Evolutionary conservation across 92 coral and sea anemone species (phyloP), one percentile per base, ranked within the genome.

Genomic region (Paramuricea clavata): DNA sequence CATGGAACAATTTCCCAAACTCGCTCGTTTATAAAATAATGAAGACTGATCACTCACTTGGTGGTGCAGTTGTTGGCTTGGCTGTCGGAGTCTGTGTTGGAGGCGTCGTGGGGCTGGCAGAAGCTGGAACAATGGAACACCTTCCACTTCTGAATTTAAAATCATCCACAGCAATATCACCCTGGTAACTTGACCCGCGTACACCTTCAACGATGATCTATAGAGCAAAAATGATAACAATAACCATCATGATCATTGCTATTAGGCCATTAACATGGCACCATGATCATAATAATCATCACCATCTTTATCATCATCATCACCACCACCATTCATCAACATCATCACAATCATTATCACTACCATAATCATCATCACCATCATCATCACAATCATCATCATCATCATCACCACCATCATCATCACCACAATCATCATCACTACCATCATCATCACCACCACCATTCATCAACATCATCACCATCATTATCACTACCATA

Each of bases 81-180:
- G 94, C 80, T 23, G 87, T 57, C 7, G 93, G 79, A 1, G 90
- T 83, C 41, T 77, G 35, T 15, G 98, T 90, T 19, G 92, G 87
- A 12, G 92, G 91, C 11, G 74, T 86, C 26, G 78, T 75, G 34
- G 97, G 97, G 15, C 60, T 76, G n/a, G 98, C 98, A 22, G 54
- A 27, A 9, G 93, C 12, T 39, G 98, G 98, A 31, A 80, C 88
- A 68, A 90, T 86, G 17, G 71, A 50, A 80, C 98, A 96, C 43
- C 41, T 83, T 42, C 95, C 94, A 25, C 54, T 68, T 23, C 72
- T 77, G 80, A 95, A 89, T 76, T 80, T 74, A 65, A 96, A 96
- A 80, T 94, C 98, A 83, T 96, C 98, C 78, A 94, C 92, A 30
- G 98, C 98, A 36, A 96, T 96, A 80, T 96, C 98, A 15, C 98